A percentile compares a stretch with the other conserved stretches of the same genome.
These are phyloP conservation scores for Pocota personata DNA, from an alignment of 2,888 invertebrate genomes.

Conservation along the genomic window DNA sequence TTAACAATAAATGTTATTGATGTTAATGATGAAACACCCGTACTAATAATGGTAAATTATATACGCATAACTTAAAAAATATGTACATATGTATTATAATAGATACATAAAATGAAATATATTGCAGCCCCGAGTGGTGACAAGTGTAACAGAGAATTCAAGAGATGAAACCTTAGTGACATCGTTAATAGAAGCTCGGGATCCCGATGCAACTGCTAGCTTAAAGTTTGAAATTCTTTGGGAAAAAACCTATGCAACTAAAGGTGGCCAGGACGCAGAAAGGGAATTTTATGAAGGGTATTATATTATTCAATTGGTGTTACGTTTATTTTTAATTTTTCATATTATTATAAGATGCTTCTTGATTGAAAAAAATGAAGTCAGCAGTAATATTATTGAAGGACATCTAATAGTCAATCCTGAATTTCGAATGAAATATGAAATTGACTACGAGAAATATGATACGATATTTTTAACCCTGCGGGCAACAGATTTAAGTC, in stretches of 20 bases:
- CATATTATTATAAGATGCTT: constrained; percentile 77
- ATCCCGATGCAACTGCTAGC: constrained; percentile 85
- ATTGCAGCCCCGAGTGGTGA: constrained; percentile 83
- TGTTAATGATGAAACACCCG: constrained; percentile 89
- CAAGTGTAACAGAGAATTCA: constrained; percentile 85
- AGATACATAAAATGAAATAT: background rate
- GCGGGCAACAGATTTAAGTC: constrained; percentile 84
- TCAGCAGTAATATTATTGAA: constrained; percentile 70
- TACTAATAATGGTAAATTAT: constrained; percentile 84
- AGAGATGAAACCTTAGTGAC: constrained; percentile 81
- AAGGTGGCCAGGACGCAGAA: constrained; percentile 83
- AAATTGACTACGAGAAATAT: constrained; percentile 86
- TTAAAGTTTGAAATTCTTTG: constrained; percentile 86
- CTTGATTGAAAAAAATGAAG: constrained; percentile 74
- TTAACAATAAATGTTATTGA: constrained; percentile 86
- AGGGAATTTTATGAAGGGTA: constrained; percentile 63
- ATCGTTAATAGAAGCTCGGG: constrained; percentile 83
- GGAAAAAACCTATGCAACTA: constrained; percentile 85
- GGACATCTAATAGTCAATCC: constrained; percentile 75
- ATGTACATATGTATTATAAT: background rate
- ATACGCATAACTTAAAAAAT: background rate
- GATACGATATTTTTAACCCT: constrained; percentile 85
- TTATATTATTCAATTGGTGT: background rate
- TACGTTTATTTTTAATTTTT: background rate
- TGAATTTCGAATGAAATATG: constrained; percentile 50